Evolutionary conservation across 2,888 invertebrate species (phyloP).

Genomic region (Luperina nickerlii): DNA sequence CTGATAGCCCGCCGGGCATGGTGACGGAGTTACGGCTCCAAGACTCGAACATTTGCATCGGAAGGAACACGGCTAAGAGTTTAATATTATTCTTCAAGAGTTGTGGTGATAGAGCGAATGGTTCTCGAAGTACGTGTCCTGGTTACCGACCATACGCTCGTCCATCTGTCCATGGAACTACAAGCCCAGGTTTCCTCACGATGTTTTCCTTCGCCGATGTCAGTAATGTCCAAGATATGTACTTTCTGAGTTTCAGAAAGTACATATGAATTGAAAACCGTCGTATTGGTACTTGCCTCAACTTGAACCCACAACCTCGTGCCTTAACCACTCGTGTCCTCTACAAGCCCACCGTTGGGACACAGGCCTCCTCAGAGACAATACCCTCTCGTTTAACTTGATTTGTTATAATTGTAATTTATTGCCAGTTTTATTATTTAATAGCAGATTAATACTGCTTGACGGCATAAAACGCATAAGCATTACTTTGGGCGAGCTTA

Average conservation of each 20-base stretch:
- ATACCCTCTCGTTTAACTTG: neutral
- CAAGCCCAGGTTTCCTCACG: neutral
- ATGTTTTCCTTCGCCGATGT: neutral
- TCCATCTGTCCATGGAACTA: slow-evolving; percentile 78
- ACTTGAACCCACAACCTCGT: neutral
- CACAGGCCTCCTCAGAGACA: neutral
- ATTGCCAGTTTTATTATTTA: neutral
- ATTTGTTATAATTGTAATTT: neutral
- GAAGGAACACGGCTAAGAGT: slow-evolving; percentile 63
- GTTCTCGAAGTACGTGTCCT: slow-evolving; percentile 99
- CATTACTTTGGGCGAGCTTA: neutral
- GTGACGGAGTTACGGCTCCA: slow-evolving; percentile 57
- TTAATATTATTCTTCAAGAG: slow-evolving; percentile 89
- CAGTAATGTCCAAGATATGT: neutral
- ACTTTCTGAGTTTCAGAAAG: no score
- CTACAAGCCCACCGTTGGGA: neutral
- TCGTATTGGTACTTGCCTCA: neutral
- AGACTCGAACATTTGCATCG: slow-evolving; percentile 67
- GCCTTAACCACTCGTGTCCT: neutral
- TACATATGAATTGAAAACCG: neutral
- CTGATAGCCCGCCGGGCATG: slow-evolving; percentile 57
- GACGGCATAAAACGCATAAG: neutral
- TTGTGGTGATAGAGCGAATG: slow-evolving; percentile 98
- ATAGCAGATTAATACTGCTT: neutral
- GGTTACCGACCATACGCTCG: slow-evolving; percentile 98